A percentile compares a stretch with the other conserved stretches of the same genome.
These are phyloP conservation scores for Macrocentrus cingulum DNA, from an alignment of 1,140 invertebrate species.

Conservation along the genomic window DNA sequence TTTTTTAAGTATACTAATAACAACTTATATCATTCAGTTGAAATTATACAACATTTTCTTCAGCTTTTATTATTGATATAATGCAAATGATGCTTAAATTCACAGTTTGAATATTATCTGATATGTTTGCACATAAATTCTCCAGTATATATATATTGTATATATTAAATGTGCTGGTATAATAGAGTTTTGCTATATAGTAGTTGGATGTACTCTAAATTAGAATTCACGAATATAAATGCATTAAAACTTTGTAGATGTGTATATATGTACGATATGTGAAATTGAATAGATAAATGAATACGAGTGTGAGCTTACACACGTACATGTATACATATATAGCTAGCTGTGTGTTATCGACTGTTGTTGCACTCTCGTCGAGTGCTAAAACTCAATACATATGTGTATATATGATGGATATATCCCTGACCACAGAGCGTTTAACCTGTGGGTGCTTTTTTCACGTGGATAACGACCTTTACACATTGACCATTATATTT, in stretches of 20 bases:
- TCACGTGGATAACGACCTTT: background rate
- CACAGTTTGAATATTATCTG: no score
- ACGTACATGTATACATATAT: background rate
- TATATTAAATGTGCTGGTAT: no score
- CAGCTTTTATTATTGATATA: no score
- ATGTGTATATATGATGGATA: background rate
- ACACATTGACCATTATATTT: background rate
- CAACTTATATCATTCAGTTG: no score
- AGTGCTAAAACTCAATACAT: background rate
- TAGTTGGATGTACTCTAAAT: no score
- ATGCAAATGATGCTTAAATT: no score
- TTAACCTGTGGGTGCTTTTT: background rate
- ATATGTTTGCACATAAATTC: no score
- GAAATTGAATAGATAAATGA: conserved; percentile 6
- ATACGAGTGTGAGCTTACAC: background rate
- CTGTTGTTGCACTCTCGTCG: background rate
- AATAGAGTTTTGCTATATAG: no score
- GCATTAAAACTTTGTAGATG: background rate
- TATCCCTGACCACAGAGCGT: background rate
- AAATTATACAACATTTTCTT: no score
- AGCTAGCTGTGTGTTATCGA: background rate
- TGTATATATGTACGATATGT: background rate
- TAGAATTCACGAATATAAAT: background rate
- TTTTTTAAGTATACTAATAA: no score
- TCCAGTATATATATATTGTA: no score